These are phyloP conservation scores for Anser cygnoides DNA, from an alignment of 2,113 vertebrate species.

Conservation along the genomic window DNA sequence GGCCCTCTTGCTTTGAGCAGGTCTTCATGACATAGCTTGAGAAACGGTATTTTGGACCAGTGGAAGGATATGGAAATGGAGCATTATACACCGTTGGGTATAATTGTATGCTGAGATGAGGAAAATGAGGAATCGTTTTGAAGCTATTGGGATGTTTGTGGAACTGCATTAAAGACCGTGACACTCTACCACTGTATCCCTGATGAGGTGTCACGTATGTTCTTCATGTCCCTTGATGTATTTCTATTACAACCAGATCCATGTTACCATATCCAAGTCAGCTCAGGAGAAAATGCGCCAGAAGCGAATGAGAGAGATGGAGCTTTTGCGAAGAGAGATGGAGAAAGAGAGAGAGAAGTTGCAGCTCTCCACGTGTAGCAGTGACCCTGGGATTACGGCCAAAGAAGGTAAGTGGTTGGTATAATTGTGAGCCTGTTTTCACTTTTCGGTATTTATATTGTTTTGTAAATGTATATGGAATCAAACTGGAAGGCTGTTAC, in stretches of 20 bases:
- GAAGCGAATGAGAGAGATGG: constrained; percentile 41
- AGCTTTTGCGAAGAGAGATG: background rate
- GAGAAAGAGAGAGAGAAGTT: background rate
- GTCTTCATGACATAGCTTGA: background rate
- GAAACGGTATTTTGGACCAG: background rate
- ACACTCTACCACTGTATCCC: background rate
- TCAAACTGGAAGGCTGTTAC: background rate
- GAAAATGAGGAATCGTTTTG: background rate
- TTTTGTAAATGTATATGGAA: background rate
- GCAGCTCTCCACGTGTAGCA: background rate
- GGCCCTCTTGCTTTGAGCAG: background rate
- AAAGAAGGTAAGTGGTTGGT: constrained; percentile 2
- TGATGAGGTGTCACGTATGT: background rate
- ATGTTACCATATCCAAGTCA: constrained; percentile 60
- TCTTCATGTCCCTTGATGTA: background rate
- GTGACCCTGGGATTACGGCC: background rate
- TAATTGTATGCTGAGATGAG: background rate
- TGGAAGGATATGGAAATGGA: background rate
- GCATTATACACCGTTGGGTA: background rate
- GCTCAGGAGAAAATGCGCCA: constrained; percentile 70
- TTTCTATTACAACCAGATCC: constrained; percentile 47
- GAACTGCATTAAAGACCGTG: background rate
- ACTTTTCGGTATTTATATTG: background rate
- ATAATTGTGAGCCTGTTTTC: background rate
- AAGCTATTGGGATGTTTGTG: background rate